Evolutionary conservation across 2,797 vertebrate species (phyloP).

Genomic region (Falco cherrug): DNA sequence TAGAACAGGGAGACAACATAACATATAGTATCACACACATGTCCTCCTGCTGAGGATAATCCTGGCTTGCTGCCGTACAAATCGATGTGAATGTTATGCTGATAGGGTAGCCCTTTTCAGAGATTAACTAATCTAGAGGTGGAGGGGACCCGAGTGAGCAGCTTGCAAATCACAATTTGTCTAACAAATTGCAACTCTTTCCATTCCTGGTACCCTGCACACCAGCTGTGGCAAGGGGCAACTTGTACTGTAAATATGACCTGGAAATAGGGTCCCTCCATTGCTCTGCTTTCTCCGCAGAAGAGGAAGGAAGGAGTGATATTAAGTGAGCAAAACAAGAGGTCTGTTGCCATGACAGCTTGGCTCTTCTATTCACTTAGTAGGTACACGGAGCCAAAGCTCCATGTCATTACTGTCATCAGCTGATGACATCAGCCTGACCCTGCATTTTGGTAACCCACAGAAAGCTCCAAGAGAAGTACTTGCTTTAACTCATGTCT

Average conservation of each 20-base stretch:
- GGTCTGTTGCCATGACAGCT: neutral
- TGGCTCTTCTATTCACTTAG: neutral
- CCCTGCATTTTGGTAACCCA: neutral
- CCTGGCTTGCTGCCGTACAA: neutral
- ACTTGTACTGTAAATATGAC: neutral
- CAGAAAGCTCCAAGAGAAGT: neutral
- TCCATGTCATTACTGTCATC: neutral
- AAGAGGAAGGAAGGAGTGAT: neutral
- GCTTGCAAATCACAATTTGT: neutral
- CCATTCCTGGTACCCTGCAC: neutral
- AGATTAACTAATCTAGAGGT: neutral
- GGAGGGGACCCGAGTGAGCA: neutral
- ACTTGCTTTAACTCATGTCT: neutral
- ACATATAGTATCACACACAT: neutral
- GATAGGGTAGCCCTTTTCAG: neutral
- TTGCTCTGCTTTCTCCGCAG: neutral
- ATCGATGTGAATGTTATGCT: neutral
- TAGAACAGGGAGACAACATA: neutral
- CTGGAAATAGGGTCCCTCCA: neutral
- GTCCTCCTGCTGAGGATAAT: neutral
- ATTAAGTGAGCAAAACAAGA: neutral
- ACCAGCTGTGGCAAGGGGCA: fast-evolving
- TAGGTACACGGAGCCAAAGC: neutral
- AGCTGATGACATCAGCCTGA: neutral
- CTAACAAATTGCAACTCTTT: neutral